Evolutionary conservation across 2,888 invertebrate species (phyloP).

Genomic region (Rhorus exstirpatorius): DNA sequence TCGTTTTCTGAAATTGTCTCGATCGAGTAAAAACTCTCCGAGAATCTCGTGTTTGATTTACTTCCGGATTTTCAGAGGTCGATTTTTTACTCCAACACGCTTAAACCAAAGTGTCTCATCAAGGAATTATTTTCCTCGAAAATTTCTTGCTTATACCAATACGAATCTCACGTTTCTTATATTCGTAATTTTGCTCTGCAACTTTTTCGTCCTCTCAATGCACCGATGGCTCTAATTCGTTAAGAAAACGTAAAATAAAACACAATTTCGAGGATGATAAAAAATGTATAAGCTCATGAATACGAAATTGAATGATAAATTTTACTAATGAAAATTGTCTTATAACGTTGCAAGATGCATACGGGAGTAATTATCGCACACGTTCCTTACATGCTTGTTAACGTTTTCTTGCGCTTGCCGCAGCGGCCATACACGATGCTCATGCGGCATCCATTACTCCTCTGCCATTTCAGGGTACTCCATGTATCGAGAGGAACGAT

Average conservation of each 20-base stretch:
- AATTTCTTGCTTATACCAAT: too few species aligned
- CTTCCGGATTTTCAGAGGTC: neutral
- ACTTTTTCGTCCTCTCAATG: too few species aligned
- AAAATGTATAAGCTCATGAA: too few species aligned
- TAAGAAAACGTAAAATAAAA: too few species aligned
- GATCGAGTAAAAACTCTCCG: slow-evolving; percentile 20
- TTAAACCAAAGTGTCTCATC: neutral
- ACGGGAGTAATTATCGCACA: slow-evolving; percentile 78
- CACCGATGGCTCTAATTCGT: too few species aligned
- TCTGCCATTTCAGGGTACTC: slow-evolving; percentile 47
- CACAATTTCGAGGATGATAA: too few species aligned
- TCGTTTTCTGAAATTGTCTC: slow-evolving; percentile 20
- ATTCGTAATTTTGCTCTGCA: too few species aligned
- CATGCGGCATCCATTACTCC: slow-evolving; percentile 63
- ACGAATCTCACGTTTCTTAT: too few species aligned
- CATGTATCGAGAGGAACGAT: slow-evolving; percentile 43
- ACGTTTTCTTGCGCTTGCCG: slow-evolving; percentile 72
- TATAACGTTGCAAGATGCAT: slow-evolving; percentile 39
- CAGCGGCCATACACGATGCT: slow-evolving; percentile 38
- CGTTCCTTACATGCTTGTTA: slow-evolving; percentile 78
- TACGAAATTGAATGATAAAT: too few species aligned
- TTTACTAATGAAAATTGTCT: slow-evolving; percentile 3
- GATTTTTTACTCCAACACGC: neutral
- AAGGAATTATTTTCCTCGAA: neutral
- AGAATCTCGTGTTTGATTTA: neutral